These are phyloP conservation scores for Agonopterix heracliana DNA, from an alignment of 2,888 invertebrate genomes.

Conservation along the genomic window DNA sequence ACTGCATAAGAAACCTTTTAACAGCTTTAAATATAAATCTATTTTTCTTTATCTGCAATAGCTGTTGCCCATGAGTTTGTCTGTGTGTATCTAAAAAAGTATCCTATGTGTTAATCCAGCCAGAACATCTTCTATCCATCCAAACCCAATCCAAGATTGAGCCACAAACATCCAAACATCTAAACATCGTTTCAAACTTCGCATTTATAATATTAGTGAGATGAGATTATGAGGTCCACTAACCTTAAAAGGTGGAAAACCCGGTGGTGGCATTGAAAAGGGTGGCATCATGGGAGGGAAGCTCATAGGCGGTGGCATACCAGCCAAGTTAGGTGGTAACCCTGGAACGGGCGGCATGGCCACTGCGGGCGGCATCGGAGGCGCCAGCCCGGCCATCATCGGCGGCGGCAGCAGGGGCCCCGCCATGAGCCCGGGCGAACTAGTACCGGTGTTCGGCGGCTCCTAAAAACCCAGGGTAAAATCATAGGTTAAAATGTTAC, in stretches of 20 bases:
- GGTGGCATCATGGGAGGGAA: conserved; percentile 81
- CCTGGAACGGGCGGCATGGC: conserved; percentile 72
- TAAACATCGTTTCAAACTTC: no score
- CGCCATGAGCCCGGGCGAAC: conserved; percentile 56
- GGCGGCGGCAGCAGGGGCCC: conserved; percentile 54
- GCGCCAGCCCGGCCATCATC: conserved; percentile 64
- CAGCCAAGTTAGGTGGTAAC: conserved; percentile 57
- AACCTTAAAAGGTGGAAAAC: conserved; percentile 73
- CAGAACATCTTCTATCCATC: no score
- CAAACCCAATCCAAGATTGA: no score
- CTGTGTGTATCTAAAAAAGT: no score
- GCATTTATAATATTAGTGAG: no score
- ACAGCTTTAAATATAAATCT: no score
- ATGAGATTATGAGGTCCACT: no score
- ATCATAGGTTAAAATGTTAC: background rate
- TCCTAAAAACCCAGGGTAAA: conserved; percentile 32
- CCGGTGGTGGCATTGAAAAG: conserved; percentile 88
- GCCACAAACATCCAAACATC: no score
- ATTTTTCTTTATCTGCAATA: no score
- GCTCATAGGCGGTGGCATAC: conserved; percentile 66
- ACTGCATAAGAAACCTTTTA: no score
- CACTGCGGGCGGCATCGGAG: conserved; percentile 68
- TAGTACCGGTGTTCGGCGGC: conserved; percentile 47
- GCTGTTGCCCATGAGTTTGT: no score
- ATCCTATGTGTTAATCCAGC: no score